Percentiles rank a stretch among this genome's conserved stretches.
These are phyloP conservation scores for Pantherophis vulpinus DNA, from an alignment of 2,797 vertebrate species.

Conservation along the genomic window DNA sequence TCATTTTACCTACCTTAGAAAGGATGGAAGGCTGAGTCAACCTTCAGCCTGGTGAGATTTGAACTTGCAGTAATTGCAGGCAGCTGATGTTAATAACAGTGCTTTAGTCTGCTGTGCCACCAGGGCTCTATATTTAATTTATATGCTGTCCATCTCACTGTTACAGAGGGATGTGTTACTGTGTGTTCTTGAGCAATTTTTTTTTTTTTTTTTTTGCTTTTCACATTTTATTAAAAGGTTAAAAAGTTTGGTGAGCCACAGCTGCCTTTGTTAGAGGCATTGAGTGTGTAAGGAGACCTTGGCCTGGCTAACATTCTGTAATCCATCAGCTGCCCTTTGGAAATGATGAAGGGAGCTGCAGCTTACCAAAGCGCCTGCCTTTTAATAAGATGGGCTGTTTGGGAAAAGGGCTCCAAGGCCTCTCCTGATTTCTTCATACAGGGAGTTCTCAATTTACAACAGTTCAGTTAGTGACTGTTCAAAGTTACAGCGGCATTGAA, in stretches of 20 bases:
- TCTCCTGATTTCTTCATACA: not conserved
- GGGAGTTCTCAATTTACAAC: not conserved
- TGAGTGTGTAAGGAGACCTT: not conserved
- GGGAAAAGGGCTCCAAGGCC: not conserved
- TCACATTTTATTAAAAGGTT: not conserved
- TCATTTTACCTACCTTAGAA: too few relatives aligned
- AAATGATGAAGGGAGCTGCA: not conserved
- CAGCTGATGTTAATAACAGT: too few relatives aligned
- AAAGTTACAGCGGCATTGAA: not conserved
- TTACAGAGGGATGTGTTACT: not conserved
- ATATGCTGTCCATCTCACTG: too few relatives aligned
- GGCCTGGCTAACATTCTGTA: not conserved
- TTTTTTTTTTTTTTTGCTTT: not conserved
- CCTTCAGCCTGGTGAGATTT: too few relatives aligned
- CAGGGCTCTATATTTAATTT: too few relatives aligned
- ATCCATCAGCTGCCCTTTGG: not conserved
- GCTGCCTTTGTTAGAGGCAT: not conserved
- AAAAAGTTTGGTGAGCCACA: not conserved
- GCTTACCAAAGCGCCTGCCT: not conserved
- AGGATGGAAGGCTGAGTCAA: too few relatives aligned
- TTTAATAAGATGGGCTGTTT: not conserved
- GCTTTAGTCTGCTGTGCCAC: too few relatives aligned
- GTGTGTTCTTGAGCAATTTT: not conserved
- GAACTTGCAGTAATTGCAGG: too few relatives aligned
- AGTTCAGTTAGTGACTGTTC: not conserved